Evolutionary conservation across 2,797 vertebrate genomes (phyloP), one percentile per base, ranked within the genome.

Genomic region (Clarias laeviceps): DNA sequence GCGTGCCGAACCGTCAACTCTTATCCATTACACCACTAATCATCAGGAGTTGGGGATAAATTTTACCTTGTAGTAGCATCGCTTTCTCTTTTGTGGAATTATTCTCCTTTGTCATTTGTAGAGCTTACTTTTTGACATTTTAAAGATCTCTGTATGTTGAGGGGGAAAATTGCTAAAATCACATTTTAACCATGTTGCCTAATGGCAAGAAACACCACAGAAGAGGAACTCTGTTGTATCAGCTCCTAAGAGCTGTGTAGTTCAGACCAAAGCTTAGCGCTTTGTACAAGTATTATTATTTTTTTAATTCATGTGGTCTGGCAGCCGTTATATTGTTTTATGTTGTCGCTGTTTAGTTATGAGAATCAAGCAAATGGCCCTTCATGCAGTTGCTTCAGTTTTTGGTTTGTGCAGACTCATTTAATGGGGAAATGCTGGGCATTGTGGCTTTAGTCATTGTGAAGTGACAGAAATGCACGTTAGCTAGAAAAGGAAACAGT

Each of bases 161-260:
- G 37, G 50, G 50, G 50, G 24, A 54, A 72, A 73, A 74, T 37
- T 14, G 20, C 54, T 14, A 37, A 82, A 20, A 61, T 65, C 68
- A 61, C 17, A 82, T 86, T 84, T 88, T 66, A 66, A 27, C 66
- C 34, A 50, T 64, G 66, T 40, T n/a, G 18, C 61, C 1, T 40
- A 80, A 34, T 54, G 9, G 78, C 40, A 77, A 82, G 24, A 59
- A 82, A 68, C 12, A 3, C 18, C 32, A 56, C 17, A 74, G 8
- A 82, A 82, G 27, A 82, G 80, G 80, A 78, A 82, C 29, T 12
- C 27, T 64, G 18, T n/a, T 20, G 4, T 40, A 5, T 45, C 24
- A 15, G 12, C 32, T 56, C 12, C 37, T 17, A 8, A 17, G 34
- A 37, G 5, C n/a, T 40, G 24, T 79, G 56, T 14, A 17, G 4